These are phyloP conservation scores for Cylloceria caligata DNA, from an alignment of 2,888 invertebrate species.

Conservation along the genomic window DNA sequence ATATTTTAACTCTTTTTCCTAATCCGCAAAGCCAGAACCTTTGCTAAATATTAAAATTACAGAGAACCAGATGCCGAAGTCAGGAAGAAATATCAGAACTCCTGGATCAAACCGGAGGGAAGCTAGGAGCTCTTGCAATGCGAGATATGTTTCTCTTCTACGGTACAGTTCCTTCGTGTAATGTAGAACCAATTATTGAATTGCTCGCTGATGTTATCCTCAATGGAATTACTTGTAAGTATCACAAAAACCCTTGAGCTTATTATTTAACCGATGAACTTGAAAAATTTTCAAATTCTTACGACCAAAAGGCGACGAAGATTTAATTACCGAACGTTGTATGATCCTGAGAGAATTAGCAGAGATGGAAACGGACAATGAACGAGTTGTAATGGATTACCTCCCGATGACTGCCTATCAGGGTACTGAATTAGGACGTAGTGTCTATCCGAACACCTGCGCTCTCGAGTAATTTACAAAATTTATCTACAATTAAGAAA, in stretches of 20 bases:
- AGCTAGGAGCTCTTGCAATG: constrained; percentile 70
- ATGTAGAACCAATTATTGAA: constrained; percentile 70
- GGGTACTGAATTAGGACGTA: constrained; percentile 84
- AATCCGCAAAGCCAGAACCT: neutral
- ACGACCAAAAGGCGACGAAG: constrained; percentile 73
- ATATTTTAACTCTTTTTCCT: neutral
- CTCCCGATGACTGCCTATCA: constrained; percentile 86
- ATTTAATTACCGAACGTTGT: constrained; percentile 79
- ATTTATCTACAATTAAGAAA: neutral
- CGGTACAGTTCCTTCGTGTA: constrained; percentile 70
- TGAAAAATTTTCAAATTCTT: neutral
- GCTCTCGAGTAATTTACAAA: constrained; percentile 67
- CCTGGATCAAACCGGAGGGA: constrained; percentile 73
- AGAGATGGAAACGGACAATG: constrained; percentile 83
- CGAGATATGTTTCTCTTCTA: constrained; percentile 77
- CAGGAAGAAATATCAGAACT: constrained; percentile 68
- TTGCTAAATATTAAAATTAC: constrained; percentile 11
- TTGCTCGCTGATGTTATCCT: constrained; percentile 74
- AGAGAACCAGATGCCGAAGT: constrained; percentile 71
- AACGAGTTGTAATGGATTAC: constrained; percentile 84
- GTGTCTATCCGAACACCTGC: constrained; percentile 77
- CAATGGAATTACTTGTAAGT: constrained; percentile 73
- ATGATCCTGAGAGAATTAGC: constrained; percentile 81
- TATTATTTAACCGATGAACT: neutral
- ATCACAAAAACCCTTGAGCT: neutral